Evolutionary conservation across 2,113 vertebrate genomes (phyloP), one percentile per base, ranked within the genome.

Genomic region (Ondatra zibethicus): DNA sequence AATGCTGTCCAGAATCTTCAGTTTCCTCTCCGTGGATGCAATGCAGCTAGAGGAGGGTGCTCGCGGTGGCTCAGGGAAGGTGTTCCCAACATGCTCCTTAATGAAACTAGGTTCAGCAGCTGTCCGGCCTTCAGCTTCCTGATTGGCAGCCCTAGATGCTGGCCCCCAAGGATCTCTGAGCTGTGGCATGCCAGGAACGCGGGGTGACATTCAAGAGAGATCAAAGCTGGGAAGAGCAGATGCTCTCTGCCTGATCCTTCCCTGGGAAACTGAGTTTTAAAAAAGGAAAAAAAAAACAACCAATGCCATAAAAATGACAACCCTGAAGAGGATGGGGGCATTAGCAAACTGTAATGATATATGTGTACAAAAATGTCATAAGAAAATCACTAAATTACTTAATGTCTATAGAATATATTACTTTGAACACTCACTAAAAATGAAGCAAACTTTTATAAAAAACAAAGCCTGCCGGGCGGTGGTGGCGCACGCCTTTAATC

Each of bases 211-310:
- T 45, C 86, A 70, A 88, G 88, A 39, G 42, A 94, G 88, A 96
- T 96, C 88, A 92, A 92, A 97, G 94, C 85, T 75, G 95, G 95
- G 86, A 95, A 88, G 91, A 10, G 72, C 93, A 31, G 31, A 61
- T 9, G 3, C 12, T 55, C 12, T 63, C 77, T 68, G 45, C 58
- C 88, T n/a, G 66, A 52, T 86, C 27, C 68, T 93, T 82, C 47
- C 91, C 61, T n/a, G 91, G 70, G 77, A 95, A 93, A 86, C 72
- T 50, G 29, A n/a, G 70, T 95, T 91, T 95, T 81, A 82, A 96
- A 80, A 96, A 92, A 84, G 47, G 13, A 39, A 95, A 92, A n/a
- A 88, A 75, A 39, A 19, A 9, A n/a, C n/a, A n/a, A n/a, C n/a
- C 25, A 68, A 65, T 17, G 29, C 29, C 45, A 55, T 29, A 90